Evolutionary conservation across 2,888 invertebrate species (phyloP), one percentile per base, ranked within the genome.

Genomic region (Nomada fucata): DNA sequence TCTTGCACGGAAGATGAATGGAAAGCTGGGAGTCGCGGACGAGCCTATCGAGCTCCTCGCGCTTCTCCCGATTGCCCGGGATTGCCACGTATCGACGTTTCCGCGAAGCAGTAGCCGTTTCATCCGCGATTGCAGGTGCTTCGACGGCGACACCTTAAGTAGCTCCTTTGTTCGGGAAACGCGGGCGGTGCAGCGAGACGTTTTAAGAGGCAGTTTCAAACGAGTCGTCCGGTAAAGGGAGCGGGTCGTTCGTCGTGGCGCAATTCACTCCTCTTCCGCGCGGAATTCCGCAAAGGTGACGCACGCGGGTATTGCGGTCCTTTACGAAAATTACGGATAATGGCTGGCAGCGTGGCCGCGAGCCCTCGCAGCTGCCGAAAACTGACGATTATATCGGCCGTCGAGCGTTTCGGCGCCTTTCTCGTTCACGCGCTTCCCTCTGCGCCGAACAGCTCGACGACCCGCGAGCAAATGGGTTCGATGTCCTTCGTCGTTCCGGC

Each of bases 311-410:
- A 63, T 75, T 73, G 73, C 86, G 53, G 61, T 64, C 82, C 64
- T 67, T 69, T 53, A 2, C 67, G 82, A 79, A 87, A 87, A 87
- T 87, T 87, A 82, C 73, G 77, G 69, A 78, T 87, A 87, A 87
- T 82, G 64, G 68, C 57, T n/a, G 53, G 63, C 67, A 76, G 79
- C 67, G 76, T 76, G 83, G 26, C 47, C 70, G 65, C 42, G 63
- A 74, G 75, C 44, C 50, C 65, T 29, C 36, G 63, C 86, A 87
- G 87, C 87, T 87, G 87, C 73, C 83, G 60, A 87, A 76, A 82
- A 86, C 20, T 67, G 82, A 80, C 80, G 68, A 74, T 80, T 80
- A 55, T 23, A 18, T 36, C 53, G 61, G 20, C 50, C 23, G 70
- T 71, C 64, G 61, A 69, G 52, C 61, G 42, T n/a, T n/a, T 73